These are phyloP conservation scores for Sinhomidia bicolor DNA, from an alignment of 2,888 invertebrate genomes.

Conservation along the genomic window DNA sequence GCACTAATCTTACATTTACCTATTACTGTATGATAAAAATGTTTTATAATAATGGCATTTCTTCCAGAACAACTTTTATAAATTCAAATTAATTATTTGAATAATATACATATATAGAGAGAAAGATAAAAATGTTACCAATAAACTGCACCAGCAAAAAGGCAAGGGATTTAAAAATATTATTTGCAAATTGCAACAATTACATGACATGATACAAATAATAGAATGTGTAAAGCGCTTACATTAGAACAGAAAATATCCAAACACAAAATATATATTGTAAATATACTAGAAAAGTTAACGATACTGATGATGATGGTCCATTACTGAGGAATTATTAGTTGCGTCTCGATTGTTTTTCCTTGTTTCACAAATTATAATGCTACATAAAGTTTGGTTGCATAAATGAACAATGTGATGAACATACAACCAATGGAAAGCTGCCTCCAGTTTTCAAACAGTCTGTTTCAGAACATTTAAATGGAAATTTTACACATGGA, in stretches of 20 bases:
- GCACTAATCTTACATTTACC: not conserved
- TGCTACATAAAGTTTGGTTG: not conserved
- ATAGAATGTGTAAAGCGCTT: not conserved
- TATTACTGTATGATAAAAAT: not conserved
- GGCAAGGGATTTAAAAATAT: slow-evolving; percentile 30
- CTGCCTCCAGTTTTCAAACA: slow-evolving; percentile 59
- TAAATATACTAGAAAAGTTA: too few relatives aligned
- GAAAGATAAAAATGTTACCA: not conserved
- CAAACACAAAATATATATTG: not conserved
- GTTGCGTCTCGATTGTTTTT: slow-evolving; percentile 62
- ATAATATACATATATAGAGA: too few relatives aligned
- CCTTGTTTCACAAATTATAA: not conserved
- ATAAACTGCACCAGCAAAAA: slow-evolving; percentile 1
- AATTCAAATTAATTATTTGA: not conserved
- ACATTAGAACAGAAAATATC: not conserved
- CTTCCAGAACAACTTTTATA: not conserved
- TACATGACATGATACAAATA: not conserved
- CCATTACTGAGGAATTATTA: slow-evolving; percentile 60
- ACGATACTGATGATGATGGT: slow-evolving; percentile 58
- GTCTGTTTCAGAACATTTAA: slow-evolving; percentile 15
- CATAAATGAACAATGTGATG: too few relatives aligned
- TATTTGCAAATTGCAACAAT: slow-evolving; percentile 4
- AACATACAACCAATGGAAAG: slow-evolving; percentile 46
- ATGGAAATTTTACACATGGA: not conserved
- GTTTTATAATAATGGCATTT: not conserved